These are phyloP conservation scores for Tiliqua scincoides DNA, from an alignment of 2,113 vertebrate species.

Conservation along the genomic window DNA sequence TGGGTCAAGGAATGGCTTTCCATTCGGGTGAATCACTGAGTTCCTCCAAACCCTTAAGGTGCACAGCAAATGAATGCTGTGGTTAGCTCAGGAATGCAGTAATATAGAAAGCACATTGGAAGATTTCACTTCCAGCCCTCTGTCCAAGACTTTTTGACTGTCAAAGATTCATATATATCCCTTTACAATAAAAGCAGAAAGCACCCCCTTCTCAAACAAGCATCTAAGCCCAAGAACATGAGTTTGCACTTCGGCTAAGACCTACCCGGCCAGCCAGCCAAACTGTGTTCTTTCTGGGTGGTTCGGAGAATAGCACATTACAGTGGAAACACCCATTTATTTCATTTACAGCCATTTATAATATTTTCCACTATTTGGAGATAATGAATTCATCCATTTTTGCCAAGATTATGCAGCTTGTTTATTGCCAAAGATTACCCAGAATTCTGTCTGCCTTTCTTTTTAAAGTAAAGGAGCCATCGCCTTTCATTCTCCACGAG, in stretches of 20 bases:
- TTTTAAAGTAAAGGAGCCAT: slow-evolving; percentile 30
- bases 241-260: slow-evolving; percentile 70
- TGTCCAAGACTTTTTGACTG: slow-evolving; percentile 45
- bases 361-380: slow-evolving; percentile 85
- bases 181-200: slow-evolving; percentile 68
- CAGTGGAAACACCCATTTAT: slow-evolving; percentile 83
- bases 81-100: slow-evolving; percentile 59
- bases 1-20: slow-evolving; percentile 42
- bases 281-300: slow-evolving; percentile 81
- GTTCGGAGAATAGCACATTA: slow-evolving; percentile 77
- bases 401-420: slow-evolving; percentile 77
- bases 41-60: slow-evolving; percentile 62
- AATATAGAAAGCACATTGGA: slow-evolving; percentile 34
- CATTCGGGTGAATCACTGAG: slow-evolving; percentile 43
- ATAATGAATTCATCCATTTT: slow-evolving; percentile 80
- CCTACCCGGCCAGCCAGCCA: slow-evolving; percentile 73
- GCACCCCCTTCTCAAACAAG: slow-evolving; percentile 58
- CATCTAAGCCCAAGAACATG: slow-evolving; percentile 59
- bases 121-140: slow-evolving; percentile 36
- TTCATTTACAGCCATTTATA: slow-evolving; percentile 84
- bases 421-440: slow-evolving; percentile 75
- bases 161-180: slow-evolving; percentile 60
- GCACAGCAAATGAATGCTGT: slow-evolving; percentile 60
- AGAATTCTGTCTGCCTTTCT: slow-evolving; percentile 56
- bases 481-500: slow-evolving; percentile 78